Evolutionary conservation across 23 tunicate genomes (phyloP).

Genomic region (Phallusia fumigata): DNA sequence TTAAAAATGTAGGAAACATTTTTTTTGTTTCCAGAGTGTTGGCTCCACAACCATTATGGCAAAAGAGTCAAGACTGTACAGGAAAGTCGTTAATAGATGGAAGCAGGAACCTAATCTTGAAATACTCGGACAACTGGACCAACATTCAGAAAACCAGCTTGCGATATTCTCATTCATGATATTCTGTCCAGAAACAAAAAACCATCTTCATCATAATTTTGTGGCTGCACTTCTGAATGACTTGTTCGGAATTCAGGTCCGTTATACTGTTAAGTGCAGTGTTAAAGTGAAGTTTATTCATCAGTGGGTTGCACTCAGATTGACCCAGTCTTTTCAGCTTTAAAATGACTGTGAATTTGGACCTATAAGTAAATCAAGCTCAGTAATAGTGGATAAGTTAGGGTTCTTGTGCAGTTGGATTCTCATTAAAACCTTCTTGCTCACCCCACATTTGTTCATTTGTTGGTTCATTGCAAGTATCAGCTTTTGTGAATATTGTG

Average conservation of each 20-base stretch:
- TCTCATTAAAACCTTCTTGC: too few relatives aligned
- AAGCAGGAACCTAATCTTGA: slow-evolving; percentile 50
- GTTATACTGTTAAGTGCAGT: too few relatives aligned
- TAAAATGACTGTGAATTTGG: too few relatives aligned
- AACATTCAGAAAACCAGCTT: slow-evolving; percentile 27
- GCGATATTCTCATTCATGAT: slow-evolving; percentile 96
- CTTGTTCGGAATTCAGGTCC: slow-evolving; percentile 93
- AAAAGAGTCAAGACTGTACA: slow-evolving; percentile 48
- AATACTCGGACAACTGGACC: slow-evolving; percentile 43
- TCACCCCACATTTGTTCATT: too few relatives aligned
- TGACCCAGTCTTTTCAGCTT: too few relatives aligned
- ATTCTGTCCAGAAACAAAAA: slow-evolving; percentile 33
- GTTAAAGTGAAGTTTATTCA: too few relatives aligned
- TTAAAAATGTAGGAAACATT: neutral
- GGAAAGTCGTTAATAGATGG: slow-evolving; percentile 56
- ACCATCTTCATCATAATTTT: slow-evolving; percentile 91
- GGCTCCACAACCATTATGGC: slow-evolving; percentile 54
- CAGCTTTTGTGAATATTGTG: too few relatives aligned
- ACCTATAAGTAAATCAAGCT: too few relatives aligned
- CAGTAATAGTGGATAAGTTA: too few relatives aligned
- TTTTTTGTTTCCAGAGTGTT: slow-evolving; percentile 38
- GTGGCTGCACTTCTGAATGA: slow-evolving; percentile 92
- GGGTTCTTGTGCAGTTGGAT: too few relatives aligned
- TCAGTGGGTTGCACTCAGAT: too few relatives aligned
- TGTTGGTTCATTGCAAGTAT: too few relatives aligned